Evolutionary conservation across 2,888 invertebrate genomes (phyloP).

Genomic region (Ganaspis brasiliensis): DNA sequence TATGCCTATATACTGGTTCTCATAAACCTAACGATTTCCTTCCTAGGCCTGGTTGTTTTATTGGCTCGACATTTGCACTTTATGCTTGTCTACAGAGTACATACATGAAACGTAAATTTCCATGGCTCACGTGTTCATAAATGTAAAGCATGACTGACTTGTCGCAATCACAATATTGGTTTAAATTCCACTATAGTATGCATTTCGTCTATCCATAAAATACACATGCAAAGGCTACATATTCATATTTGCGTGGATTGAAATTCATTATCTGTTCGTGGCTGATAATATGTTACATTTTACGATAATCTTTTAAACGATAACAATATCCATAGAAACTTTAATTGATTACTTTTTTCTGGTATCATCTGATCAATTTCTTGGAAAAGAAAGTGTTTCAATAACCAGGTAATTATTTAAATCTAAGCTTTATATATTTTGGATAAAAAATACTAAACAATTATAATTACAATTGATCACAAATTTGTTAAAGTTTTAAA

Average conservation of each 20-base stretch:
- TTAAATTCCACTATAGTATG: slow-evolving; percentile 6
- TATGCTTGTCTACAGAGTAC: slow-evolving; percentile 14
- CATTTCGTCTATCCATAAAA: slow-evolving; percentile 11
- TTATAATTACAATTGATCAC: no score
- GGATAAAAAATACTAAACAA: no score
- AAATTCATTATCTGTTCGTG: slow-evolving; percentile 17
- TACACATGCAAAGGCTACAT: background rate
- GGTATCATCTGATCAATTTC: no score
- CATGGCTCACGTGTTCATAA: slow-evolving; percentile 24
- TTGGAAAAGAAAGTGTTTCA: no score
- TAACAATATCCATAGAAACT: background rate
- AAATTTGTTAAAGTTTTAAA: no score
- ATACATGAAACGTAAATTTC: slow-evolving; percentile 13
- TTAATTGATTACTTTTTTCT: slow-evolving; percentile 16
- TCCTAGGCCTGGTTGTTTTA: slow-evolving; percentile 19
- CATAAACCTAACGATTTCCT: slow-evolving; percentile 23
- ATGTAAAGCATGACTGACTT: slow-evolving; percentile 37
- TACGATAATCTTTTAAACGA: background rate
- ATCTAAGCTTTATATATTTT: no score
- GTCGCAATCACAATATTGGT: slow-evolving; percentile 36
- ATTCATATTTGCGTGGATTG: slow-evolving; percentile 16
- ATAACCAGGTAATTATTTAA: no score
- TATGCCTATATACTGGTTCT: background rate
- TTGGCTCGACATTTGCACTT: slow-evolving; percentile 11
- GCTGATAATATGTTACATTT: background rate